Base-by-base conservation (phyloP, 2,113 vertebrate genomes). In the Petromus typicus region DNA sequence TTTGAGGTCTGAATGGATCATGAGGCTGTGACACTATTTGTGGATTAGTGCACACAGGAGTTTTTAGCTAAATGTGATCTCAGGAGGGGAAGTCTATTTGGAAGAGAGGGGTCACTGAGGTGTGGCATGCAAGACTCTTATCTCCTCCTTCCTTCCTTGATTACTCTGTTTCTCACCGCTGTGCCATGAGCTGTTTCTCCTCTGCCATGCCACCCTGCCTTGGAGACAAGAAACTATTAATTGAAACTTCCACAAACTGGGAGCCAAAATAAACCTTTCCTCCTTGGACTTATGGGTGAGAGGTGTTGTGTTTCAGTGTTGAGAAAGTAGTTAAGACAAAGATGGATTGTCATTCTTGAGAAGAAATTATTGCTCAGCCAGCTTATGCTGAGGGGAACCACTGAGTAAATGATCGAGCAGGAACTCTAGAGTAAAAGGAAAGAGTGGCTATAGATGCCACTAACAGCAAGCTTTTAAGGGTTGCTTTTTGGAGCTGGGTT, bases 301-400 rank as follows among this genome's bases (percentile, higher is more conserved):
- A 69, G 17, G 32, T 10, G 3, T 69, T 69, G n/a, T 18, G 64
- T 69, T 34, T 37, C 25, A 3, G 61, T 63, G 61, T 30, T 69
- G 66, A 69, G 64, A 67, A 67, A n/a, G 64, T 20, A n/a, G n/a
- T 32, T 66, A n/a, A 67, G 34, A 69, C 66, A 69, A 69, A 45
- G 30, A 48, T 76, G 45, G 13, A 40, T 45, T 27, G 45, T 67
- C 48, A 37, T 73, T 89, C 90, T 73, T 56, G 20, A 75, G 34
- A 89, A 92, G 37, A 89, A 86, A 86, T 1, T 90, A 11, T 93
- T 64, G 14, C 57, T 61, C 16, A 86, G 56, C 64, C 61, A 96
- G 48, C 18, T 61, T 75, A 85, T 45, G 37, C 67, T 81, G 57
- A 84, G 23, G 32, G 18, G 48, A 10, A 80, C 51, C 7, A 56